Evolutionary conservation across 2,797 vertebrate species (phyloP).

Genomic region (Chiroxiphia lanceolata): DNA sequence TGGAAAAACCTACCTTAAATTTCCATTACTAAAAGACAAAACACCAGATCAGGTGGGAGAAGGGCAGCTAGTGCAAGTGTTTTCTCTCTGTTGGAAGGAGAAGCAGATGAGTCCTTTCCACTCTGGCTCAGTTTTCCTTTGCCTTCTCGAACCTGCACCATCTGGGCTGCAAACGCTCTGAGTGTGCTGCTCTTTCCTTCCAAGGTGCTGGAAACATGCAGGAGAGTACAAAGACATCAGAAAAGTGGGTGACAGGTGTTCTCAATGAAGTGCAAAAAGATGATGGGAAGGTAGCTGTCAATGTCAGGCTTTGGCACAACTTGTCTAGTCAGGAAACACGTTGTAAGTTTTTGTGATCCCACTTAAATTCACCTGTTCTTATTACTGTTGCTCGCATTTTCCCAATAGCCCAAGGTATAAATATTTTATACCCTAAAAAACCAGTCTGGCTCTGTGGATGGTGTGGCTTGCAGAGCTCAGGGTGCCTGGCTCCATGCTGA

Average conservation of each 20-base stretch:
- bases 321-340: not conserved
- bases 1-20: not conserved
- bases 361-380: conserved; percentile 16
- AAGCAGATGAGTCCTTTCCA: conserved; percentile 25
- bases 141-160: not conserved
- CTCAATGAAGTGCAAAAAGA: not conserved
- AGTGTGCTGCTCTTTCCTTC: not conserved
- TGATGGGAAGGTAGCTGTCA: not conserved
- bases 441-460: not conserved
- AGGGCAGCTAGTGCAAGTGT: not conserved
- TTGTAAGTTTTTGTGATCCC: not conserved
- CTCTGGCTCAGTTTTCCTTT: not conserved
- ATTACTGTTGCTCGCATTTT: not conserved
- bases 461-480: not conserved
- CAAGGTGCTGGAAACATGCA: not conserved
- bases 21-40: not conserved
- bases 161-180: conserved; percentile 13
- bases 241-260: not conserved
- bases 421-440: not conserved
- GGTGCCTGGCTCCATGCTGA: not conserved
- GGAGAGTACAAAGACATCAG: not conserved
- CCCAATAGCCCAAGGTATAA: not conserved
- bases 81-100: not conserved
- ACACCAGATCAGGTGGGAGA: not conserved
- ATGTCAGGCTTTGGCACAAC: not conserved